Conservation (phyloP, 1,140 invertebrate genomes). For the Drosophila burlai region DNA sequence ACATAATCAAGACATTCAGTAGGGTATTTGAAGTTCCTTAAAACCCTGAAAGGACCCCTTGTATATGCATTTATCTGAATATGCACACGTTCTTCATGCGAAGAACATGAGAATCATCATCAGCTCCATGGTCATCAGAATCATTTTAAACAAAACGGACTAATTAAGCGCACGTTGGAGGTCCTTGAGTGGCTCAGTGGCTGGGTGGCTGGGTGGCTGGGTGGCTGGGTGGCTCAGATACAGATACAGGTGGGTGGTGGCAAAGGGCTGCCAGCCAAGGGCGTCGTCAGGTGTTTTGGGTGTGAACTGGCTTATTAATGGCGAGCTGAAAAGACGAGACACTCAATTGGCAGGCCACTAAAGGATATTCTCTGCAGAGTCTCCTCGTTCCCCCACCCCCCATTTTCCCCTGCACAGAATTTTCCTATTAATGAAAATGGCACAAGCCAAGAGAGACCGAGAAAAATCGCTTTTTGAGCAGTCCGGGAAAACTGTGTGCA, state of each 20-base stretch:
- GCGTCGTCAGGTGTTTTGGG: conserved; percentile 41
- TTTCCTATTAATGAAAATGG: conserved; percentile 40
- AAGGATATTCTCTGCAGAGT: neutral
- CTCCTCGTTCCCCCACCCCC: too few species aligned
- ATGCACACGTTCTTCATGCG: conserved; percentile 17
- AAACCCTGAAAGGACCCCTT: neutral
- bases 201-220: neutral
- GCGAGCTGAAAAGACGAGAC: conserved; percentile 7
- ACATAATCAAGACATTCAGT: too few species aligned
- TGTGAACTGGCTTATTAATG: conserved; percentile 55
- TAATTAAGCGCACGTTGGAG: conserved; percentile 75
- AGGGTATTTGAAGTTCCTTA: neutral
- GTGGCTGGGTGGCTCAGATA: neutral
- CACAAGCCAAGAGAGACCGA: neutral
- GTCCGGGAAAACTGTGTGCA: conserved; percentile 23
- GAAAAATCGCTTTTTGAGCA: conserved; percentile 70
- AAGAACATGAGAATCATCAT: conserved; percentile 49
- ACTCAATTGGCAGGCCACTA: conserved; percentile 35
- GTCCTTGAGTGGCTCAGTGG: conserved; percentile 37
- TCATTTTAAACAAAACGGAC: conserved; percentile 81
- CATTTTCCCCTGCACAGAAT: neutral
- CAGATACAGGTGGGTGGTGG: neutral
- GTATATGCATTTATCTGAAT: conserved; percentile 24
- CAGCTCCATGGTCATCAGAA: conserved; percentile 66
- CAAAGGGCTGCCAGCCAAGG: conserved; percentile 14